phyloP scores from a whole-genome alignment of 2,888 invertebrate species.

The Leucophenga maculata region DNA sequence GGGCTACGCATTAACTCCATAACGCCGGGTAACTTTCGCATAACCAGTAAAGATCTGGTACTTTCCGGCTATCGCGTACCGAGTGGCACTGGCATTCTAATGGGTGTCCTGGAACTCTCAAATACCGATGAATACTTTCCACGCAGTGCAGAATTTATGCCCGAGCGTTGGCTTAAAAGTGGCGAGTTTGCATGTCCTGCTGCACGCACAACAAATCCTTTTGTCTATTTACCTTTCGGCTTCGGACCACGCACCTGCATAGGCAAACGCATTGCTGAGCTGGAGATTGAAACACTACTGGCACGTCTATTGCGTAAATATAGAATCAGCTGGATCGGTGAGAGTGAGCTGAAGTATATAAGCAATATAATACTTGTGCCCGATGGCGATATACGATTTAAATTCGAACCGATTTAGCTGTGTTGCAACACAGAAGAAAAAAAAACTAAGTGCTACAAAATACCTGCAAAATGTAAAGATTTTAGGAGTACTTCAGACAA shows the following conservation, averaged over 20 bases:
- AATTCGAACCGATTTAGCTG: constrained; percentile 55
- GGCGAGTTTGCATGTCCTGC: constrained; percentile 50
- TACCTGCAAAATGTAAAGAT: too few relatives aligned
- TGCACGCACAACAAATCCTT: constrained; percentile 57
- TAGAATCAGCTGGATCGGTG: constrained; percentile 55
- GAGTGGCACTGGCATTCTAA: constrained; percentile 80
- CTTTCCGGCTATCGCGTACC: constrained; percentile 79
- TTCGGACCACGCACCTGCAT: constrained; percentile 81
- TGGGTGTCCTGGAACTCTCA: constrained; percentile 78
- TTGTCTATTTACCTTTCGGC: constrained; percentile 77
- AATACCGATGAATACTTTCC: constrained; percentile 78
- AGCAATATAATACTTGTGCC: constrained; percentile 67
- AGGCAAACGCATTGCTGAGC: constrained; percentile 82
- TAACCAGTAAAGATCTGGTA: constrained; percentile 75
- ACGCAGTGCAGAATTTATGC: constrained; percentile 77
- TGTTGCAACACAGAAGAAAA: too few relatives aligned
- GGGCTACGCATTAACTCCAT: constrained; percentile 78
- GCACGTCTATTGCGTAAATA: constrained; percentile 70
- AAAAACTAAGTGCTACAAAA: too few relatives aligned
- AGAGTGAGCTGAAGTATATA: constrained; percentile 56
- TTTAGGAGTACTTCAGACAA: too few relatives aligned
- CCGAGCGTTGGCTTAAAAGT: constrained; percentile 81
- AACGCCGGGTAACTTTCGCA: constrained; percentile 76
- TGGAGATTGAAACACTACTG: constrained; percentile 78
- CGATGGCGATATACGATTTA: constrained; percentile 68